A percentile compares a stretch with the other conserved stretches of the same genome.
Evolutionary conservation across 2,888 invertebrate species (phyloP).

Genomic region (Leucoma salicis): DNA sequence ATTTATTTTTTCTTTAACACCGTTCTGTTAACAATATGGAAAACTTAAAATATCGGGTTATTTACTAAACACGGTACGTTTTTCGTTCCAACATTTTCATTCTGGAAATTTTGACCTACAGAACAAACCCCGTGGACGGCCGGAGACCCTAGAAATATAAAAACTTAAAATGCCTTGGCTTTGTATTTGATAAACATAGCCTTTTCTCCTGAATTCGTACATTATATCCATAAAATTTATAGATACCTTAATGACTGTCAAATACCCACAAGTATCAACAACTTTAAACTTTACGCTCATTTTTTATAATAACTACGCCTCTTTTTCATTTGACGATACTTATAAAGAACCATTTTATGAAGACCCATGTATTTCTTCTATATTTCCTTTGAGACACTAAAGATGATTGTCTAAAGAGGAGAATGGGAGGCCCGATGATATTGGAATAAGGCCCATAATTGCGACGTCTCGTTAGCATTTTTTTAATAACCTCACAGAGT

Average conservation of each 20-base stretch:
- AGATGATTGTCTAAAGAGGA: background rate
- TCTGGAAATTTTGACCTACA: no score
- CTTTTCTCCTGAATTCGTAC: background rate
- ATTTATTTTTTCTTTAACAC: no score
- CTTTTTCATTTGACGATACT: conserved; percentile 60
- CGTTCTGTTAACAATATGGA: no score
- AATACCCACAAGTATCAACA: conserved; percentile 44
- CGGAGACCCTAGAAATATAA: no score
- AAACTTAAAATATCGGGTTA: no score
- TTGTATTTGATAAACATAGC: no score
- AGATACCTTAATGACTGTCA: conserved; percentile 38
- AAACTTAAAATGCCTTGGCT: no score
- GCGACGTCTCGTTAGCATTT: conserved; percentile 66
- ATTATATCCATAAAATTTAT: conserved; percentile 10
- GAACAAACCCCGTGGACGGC: no score
- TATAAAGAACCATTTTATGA: conserved; percentile 26
- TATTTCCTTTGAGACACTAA: background rate
- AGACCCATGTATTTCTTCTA: conserved; percentile 11
- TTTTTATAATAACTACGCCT: conserved; percentile 54
- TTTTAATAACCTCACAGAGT: conserved; percentile 69
- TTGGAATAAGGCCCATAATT: conserved; percentile 55
- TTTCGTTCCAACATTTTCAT: no score
- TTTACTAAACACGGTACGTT: no score
- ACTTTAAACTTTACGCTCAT: conserved; percentile 63
- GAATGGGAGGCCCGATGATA: conserved; percentile 15